Evolutionary conservation across 2,113 vertebrate genomes (phyloP).

Genomic region (Pelecanus crispus): DNA sequence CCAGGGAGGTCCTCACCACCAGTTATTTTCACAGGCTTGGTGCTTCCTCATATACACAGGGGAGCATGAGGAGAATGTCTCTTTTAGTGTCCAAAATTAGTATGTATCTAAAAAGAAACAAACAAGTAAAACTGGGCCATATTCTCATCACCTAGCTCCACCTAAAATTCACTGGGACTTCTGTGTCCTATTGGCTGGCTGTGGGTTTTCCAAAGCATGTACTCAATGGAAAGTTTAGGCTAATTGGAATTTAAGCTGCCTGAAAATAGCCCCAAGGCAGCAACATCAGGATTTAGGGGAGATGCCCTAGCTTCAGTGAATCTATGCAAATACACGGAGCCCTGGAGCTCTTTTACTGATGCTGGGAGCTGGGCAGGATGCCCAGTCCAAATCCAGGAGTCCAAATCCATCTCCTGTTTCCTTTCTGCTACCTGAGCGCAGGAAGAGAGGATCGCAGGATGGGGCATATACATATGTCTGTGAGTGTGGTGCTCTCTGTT

Average conservation of each 20-base stretch:
- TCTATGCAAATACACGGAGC: background rate
- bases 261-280: background rate
- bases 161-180: background rate
- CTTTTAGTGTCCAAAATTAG: background rate
- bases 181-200: background rate
- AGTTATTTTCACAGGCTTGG: background rate
- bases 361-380: background rate
- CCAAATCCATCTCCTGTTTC: background rate
- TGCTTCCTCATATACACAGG: background rate
- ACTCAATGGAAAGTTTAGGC: background rate
- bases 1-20: background rate
- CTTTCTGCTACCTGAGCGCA: background rate
- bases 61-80: background rate
- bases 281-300: background rate
- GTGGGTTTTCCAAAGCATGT: background rate
- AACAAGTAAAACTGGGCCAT: background rate
- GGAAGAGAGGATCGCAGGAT: background rate
- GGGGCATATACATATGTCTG: background rate
- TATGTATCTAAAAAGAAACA: background rate
- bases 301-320: background rate
- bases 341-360: background rate
- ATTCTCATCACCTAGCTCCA: background rate
- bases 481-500: background rate
- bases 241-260: background rate
- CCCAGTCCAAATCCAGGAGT: background rate